These are phyloP conservation scores for Hippopotamus amphibius DNA, from an alignment of 2,113 vertebrate species.

Conservation along the genomic window DNA sequence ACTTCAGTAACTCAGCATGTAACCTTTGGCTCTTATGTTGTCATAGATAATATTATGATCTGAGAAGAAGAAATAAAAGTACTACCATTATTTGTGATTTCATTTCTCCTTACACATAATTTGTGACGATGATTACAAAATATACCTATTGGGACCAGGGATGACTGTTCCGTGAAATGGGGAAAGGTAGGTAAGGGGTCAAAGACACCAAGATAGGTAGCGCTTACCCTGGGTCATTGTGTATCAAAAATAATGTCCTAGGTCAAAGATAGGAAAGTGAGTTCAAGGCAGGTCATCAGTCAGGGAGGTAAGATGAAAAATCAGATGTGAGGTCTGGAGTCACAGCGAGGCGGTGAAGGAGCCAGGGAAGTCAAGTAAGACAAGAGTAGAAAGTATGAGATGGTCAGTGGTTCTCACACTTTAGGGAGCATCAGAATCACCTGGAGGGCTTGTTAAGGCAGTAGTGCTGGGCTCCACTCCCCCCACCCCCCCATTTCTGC, in stretches of 20 bases:
- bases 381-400: neutral
- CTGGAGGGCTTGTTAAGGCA: neutral
- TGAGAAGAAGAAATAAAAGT: conserved; percentile 6
- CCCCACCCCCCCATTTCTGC: neutral
- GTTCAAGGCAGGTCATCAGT: neutral
- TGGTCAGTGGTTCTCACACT: neutral
- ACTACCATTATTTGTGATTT: neutral
- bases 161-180: neutral
- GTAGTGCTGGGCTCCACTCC: neutral
- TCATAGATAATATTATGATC: neutral
- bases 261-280: neutral
- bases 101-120: neutral
- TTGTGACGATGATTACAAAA: neutral
- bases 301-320: neutral
- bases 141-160: neutral
- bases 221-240: neutral
- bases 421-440: neutral
- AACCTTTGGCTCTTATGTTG: neutral
- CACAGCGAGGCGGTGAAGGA: neutral
- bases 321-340: neutral
- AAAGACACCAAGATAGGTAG: neutral
- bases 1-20: neutral
- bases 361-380: neutral
- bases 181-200: neutral
- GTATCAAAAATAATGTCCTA: neutral